Evolutionary conservation across 2,888 invertebrate genomes (phyloP).

Genomic region (Diarsia dahlii): DNA sequence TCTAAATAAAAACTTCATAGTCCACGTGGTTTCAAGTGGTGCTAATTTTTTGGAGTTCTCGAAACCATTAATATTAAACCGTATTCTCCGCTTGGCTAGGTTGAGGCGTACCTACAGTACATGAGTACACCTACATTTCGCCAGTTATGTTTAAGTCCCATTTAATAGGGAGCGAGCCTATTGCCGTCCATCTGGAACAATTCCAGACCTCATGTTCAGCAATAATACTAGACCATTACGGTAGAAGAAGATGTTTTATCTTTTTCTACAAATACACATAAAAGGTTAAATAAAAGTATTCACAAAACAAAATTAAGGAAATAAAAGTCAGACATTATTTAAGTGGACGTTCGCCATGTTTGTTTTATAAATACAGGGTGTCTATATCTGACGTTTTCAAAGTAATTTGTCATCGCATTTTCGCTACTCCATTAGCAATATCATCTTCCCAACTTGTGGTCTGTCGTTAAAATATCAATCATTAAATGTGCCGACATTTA

Average conservation of each 20-base stretch:
- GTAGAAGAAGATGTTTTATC: not conserved
- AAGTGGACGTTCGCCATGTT: slow-evolving; percentile 13
- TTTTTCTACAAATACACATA: not conserved
- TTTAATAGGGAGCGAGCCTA: no score
- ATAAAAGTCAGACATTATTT: slow-evolving; percentile 24
- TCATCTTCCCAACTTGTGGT: slow-evolving; percentile 58
- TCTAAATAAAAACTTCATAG: slow-evolving; percentile 38
- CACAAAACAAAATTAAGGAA: slow-evolving; percentile 4
- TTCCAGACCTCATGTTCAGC: no score
- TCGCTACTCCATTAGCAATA: slow-evolving; percentile 62
- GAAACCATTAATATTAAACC: slow-evolving; percentile 13
- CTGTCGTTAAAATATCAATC: slow-evolving; percentile 65
- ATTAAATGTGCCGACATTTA: slow-evolving; percentile 60
- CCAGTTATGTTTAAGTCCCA: no score
- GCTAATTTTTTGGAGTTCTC: slow-evolving; percentile 23
- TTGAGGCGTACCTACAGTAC: no score
- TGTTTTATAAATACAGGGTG: slow-evolving; percentile 22
- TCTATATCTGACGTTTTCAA: slow-evolving; percentile 39
- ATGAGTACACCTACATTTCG: no score
- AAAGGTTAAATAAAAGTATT: not conserved
- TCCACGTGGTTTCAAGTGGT: slow-evolving; percentile 38
- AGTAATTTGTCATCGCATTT: slow-evolving; percentile 62
- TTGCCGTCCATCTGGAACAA: no score
- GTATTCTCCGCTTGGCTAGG: no score
- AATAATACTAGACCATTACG: no score